Evolutionary conservation across 2,113 vertebrate species (phyloP).

Genomic region (pig (Sus scrofa)): DNA sequence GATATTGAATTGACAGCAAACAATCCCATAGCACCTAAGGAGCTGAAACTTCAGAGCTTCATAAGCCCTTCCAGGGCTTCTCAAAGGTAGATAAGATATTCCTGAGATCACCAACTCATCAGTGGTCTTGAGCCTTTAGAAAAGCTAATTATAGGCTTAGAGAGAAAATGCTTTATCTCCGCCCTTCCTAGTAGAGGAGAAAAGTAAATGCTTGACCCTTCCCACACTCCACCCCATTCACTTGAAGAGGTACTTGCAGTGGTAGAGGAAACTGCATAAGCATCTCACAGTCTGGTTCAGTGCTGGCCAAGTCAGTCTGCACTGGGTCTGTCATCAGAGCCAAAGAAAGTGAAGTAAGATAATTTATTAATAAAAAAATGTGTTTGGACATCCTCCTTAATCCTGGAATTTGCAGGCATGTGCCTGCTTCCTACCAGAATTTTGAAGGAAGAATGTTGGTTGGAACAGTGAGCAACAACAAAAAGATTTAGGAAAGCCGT

Average conservation of each 20-base stretch:
- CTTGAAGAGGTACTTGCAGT: background rate
- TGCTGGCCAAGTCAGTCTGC: background rate
- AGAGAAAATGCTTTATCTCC: conserved; percentile 15
- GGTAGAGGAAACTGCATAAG: background rate
- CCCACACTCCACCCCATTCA: background rate
- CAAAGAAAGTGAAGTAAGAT: background rate
- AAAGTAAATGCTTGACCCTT: background rate
- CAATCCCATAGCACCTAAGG: background rate
- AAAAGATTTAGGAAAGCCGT: background rate
- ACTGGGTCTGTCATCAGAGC: background rate
- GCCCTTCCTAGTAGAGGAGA: background rate
- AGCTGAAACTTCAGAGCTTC: background rate
- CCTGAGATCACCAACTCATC: background rate
- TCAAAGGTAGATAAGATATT: background rate
- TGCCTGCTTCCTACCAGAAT: background rate
- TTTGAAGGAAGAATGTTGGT: background rate
- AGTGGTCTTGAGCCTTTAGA: conserved; percentile 10
- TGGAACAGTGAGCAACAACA: background rate
- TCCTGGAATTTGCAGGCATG: background rate
- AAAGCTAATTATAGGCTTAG: conserved; percentile 45
- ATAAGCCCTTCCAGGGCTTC: background rate
- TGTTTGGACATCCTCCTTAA: background rate
- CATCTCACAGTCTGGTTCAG: background rate
- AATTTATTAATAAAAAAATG: background rate
- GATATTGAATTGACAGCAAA: background rate